Evolutionary conservation across 2,888 invertebrate species (phyloP), one percentile per base, ranked within the genome.

Genomic region (Drosophila melanosoma): DNA sequence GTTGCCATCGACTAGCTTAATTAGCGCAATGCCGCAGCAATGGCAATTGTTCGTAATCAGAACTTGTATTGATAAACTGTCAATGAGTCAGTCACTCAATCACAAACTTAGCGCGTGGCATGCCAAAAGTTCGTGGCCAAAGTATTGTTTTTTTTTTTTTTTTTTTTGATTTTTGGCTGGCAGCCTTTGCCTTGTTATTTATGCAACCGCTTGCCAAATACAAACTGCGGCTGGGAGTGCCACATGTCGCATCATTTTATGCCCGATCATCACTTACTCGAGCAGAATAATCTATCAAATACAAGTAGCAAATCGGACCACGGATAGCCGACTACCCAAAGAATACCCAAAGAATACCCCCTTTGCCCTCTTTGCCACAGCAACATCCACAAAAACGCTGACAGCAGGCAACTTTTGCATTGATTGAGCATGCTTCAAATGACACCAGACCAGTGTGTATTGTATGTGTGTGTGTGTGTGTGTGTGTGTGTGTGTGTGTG

Each of bases 111-210:
- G 73, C 67, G 75, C 80, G 69, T 79, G 53, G 61, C 70, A 57
- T 67, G 58, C 54, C 79, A 45, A 67, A 58, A 80, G 76, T 75
- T 80, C 65, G 76, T 80, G 71, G 76, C 63, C 71, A 54, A 68
- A 69, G 71, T 75, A 63, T n/a, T n/a, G n/a, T n/a, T n/a, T 1
- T 66, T 74, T 10, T 29, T 35, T 26, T 29, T 40, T 54, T 26
- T 48, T 40, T 42, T 26, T 42, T 36, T 53, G 3, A 0, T 26
- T 56, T 40, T 32, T 29, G 32, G 11, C 42, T 42, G 58, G 11
- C 36, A 38, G 36, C 17, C 12, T 56, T 49, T 45, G 51, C 42
- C 48, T 49, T 58, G 57, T 64, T 67, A 74, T 79, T 77, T 79
- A 64, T 74, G 77, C 77, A 77, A 77, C 59, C 53, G 60, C 59